Percentiles rank a stretch among this genome's conserved stretches.
These are phyloP conservation scores for Brachyistius frenatus DNA, from an alignment of 2,113 vertebrate genomes.

Conservation along the genomic window DNA sequence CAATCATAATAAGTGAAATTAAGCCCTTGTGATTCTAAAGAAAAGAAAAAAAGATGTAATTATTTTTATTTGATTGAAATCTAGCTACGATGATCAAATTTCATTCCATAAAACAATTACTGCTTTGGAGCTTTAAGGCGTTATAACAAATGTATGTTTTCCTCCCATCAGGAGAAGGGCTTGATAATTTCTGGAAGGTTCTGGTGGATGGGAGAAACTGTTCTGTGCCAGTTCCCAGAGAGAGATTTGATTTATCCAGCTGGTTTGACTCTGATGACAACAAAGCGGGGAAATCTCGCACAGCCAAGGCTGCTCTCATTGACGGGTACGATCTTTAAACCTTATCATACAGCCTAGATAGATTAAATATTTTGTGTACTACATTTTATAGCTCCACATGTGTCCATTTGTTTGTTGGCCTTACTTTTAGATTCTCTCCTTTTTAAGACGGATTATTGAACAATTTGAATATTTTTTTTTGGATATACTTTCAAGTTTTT, in stretches of 20 bases:
- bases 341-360: not conserved
- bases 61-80: no score
- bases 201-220: conserved; percentile 87
- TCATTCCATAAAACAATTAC: not conserved
- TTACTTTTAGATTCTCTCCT: no score
- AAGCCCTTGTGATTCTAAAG: no score
- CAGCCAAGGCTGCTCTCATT: conserved; percentile 83
- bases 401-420: no score
- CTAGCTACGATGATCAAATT: no score
- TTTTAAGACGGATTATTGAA: no score
- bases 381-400: no score
- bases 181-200: conserved; percentile 89
- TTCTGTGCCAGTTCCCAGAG: conserved; percentile 81
- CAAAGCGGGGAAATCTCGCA: conserved; percentile 85
- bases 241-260: conserved; percentile 81
- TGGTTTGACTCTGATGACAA: conserved; percentile 86
- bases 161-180: conserved; percentile 83
- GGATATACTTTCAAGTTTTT: no score
- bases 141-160: not conserved
- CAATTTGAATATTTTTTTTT: no score
- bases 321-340: conserved; percentile 76
- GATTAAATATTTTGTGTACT: no score
- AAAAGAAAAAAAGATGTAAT: no score
- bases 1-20: no score
- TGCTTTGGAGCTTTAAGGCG: not conserved